Percentiles rank a stretch among this genome's conserved stretches.
These are phyloP conservation scores for Zaprionus lineosus DNA, from an alignment of 2,888 invertebrate species.

Conservation along the genomic window DNA sequence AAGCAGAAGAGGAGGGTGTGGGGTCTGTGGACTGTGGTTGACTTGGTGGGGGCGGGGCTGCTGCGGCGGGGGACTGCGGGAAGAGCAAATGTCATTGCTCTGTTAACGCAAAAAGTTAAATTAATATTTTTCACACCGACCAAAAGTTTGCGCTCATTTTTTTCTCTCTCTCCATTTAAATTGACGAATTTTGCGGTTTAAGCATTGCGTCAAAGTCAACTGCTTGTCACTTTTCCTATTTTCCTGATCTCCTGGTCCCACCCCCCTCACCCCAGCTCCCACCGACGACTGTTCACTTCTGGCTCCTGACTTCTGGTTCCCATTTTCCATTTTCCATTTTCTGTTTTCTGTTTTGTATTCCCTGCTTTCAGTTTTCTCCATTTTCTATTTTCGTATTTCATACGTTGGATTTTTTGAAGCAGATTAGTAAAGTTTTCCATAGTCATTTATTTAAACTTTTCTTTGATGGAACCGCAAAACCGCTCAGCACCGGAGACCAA, in stretches of 20 bases:
- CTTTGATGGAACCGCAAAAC: constrained; percentile 24
- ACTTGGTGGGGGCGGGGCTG: neutral
- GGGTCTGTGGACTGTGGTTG: neutral
- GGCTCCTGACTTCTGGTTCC: too few relatives aligned
- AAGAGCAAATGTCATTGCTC: constrained; percentile 57
- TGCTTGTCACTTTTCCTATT: constrained; percentile 48
- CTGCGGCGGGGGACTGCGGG: constrained; percentile 18
- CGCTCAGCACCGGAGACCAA: neutral
- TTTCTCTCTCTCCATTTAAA: constrained; percentile 42
- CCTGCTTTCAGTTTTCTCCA: too few relatives aligned
- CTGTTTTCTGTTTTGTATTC: too few relatives aligned
- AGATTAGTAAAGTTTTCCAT: constrained; percentile 71
- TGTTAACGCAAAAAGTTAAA: constrained; percentile 73
- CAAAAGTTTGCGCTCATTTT: constrained; percentile 35
- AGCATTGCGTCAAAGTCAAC: constrained; percentile 69
- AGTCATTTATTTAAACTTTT: constrained; percentile 71
- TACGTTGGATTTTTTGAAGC: constrained; percentile 48
- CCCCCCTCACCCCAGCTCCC: too few relatives aligned
- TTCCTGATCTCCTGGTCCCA: too few relatives aligned
- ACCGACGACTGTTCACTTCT: too few relatives aligned
- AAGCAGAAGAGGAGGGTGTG: neutral
- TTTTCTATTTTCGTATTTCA: constrained; percentile 42
- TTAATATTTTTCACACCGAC: constrained; percentile 71
- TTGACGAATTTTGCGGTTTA: constrained; percentile 74
- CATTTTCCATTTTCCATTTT: too few relatives aligned